A percentile compares a stretch with the other conserved stretches of the same genome.
Evolutionary conservation across 1,140 invertebrate genomes (phyloP).

Genomic region (Ostrea edulis): DNA sequence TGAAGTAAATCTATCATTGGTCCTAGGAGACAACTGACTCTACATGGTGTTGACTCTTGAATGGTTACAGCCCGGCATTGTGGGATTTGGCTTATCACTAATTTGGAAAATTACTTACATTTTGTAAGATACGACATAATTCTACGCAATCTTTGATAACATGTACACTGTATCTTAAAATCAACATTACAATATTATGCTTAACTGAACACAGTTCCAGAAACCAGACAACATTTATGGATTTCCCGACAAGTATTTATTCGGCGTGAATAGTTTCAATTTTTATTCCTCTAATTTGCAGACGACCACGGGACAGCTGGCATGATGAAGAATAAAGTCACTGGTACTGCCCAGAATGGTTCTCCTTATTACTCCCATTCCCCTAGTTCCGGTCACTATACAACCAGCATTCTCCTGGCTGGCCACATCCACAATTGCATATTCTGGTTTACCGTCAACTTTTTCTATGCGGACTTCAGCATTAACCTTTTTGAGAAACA

Average conservation of each 20-base stretch:
- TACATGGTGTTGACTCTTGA: no score
- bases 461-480: constrained; percentile 8
- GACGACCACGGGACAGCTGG: constrained; percentile 13
- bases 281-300: not conserved
- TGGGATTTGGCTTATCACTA: no score
- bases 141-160: no score
- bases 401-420: not conserved
- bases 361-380: not conserved
- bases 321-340: constrained; percentile 11
- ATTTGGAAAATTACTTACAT: no score
- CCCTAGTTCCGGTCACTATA: constrained; percentile 12
- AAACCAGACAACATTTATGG: not conserved
- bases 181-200: not conserved
- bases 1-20: no score
- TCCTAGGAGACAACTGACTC: no score
- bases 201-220: not conserved
- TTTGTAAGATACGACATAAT: no score
- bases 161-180: no score
- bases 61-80: no score
- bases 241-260: not conserved
- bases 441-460: not conserved
- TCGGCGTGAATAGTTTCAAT: not conserved
- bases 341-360: constrained; percentile 16
- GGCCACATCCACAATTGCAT: not conserved
- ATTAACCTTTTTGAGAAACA: not conserved